These are phyloP conservation scores for Caracal caracal DNA, from an alignment of 2,113 vertebrate genomes.

Conservation along the genomic window DNA sequence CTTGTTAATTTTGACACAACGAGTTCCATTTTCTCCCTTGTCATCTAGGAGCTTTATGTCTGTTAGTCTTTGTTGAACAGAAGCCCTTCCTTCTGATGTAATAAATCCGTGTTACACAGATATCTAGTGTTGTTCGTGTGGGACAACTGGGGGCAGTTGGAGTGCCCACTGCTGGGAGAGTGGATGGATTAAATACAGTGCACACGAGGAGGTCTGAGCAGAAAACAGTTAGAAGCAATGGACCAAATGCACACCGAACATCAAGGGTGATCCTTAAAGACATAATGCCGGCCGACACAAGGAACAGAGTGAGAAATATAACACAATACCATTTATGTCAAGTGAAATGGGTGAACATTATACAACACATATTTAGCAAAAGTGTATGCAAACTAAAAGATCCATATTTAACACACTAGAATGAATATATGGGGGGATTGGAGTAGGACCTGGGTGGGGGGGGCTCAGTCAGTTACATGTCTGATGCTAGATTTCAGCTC, in stretches of 20 bases:
- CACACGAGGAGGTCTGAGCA: not conserved
- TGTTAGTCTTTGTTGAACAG: not conserved
- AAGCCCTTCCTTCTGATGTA: not conserved
- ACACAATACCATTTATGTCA: not conserved
- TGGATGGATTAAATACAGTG: too few species aligned
- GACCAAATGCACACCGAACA: not conserved
- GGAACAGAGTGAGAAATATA: not conserved
- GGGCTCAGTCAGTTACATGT: too few species aligned
- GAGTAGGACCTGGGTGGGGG: not conserved
- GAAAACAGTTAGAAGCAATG: not conserved
- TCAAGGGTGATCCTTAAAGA: not conserved
- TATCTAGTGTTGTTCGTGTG: not conserved
- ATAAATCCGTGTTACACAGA: not conserved
- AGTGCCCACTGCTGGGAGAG: not conserved
- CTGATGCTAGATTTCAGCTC: too few species aligned
- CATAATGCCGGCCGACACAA: not conserved
- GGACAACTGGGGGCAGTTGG: not conserved
- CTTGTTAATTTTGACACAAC: not conserved
- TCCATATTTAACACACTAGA: not conserved
- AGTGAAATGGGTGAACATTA: not conserved
- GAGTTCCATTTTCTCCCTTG: not conserved
- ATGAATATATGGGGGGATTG: not conserved
- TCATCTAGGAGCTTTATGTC: not conserved
- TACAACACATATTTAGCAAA: slow-evolving; percentile 2
- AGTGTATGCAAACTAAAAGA: not conserved